These are phyloP conservation scores for Lepidurus couesii DNA, from an alignment of 1,140 invertebrate species.

Conservation along the genomic window DNA sequence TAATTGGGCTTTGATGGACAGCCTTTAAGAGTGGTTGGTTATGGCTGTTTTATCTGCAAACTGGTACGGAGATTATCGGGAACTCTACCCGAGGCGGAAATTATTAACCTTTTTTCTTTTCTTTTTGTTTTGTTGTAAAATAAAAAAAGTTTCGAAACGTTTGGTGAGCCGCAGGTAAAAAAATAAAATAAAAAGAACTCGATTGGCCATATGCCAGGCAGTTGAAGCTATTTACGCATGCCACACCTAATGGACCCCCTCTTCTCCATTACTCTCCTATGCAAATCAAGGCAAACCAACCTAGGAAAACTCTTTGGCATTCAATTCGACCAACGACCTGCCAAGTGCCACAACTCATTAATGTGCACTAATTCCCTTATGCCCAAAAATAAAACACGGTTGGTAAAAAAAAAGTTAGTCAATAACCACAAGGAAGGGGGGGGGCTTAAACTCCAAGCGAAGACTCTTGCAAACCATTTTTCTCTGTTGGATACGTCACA, in stretches of 20 bases:
- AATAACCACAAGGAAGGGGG: background rate
- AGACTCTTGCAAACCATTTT: background rate
- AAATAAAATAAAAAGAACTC: background rate
- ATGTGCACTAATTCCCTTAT: slow-evolving; percentile 10
- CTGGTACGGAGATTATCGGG: no score
- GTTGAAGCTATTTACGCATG: slow-evolving; percentile 18
- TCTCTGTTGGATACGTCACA: background rate
- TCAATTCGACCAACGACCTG: slow-evolving; percentile 21
- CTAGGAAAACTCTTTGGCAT: background rate
- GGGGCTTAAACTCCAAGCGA: background rate
- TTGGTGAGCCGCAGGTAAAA: background rate
- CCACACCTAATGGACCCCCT: slow-evolving; percentile 11
- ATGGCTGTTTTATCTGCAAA: no score
- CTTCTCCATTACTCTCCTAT: slow-evolving; percentile 17
- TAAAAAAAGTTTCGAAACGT: background rate
- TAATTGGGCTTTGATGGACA: slow-evolving; percentile 16
- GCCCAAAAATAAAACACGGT: background rate
- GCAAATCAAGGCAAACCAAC: background rate
- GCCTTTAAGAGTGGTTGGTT: no score
- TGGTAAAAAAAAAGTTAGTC: background rate
- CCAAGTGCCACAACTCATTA: slow-evolving; percentile 21
- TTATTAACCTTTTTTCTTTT: background rate
- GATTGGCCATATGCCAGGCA: slow-evolving; percentile 8
- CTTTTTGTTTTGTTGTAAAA: background rate
- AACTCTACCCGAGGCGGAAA: background rate